phyloP scores from a whole-genome alignment of 2,888 invertebrate species.

The Tineola bisselliella region DNA sequence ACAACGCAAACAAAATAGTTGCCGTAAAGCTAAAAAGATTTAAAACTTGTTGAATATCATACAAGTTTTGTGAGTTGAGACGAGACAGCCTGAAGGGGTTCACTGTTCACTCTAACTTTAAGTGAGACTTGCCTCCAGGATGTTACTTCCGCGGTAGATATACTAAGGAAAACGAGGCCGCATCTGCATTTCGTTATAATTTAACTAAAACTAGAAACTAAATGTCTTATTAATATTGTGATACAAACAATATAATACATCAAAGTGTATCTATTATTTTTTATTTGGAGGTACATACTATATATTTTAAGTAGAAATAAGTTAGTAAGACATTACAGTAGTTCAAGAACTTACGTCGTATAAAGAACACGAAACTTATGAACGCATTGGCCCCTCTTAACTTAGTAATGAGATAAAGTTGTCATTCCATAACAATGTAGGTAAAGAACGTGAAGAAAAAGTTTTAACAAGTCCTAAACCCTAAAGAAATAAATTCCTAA shows the following conservation, averaged over 20 bases:
- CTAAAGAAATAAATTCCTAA: slow-evolving; percentile 9
- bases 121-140: neutral
- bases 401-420: slow-evolving; percentile 11
- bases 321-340: slow-evolving; percentile 13
- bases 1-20: slow-evolving; percentile 1
- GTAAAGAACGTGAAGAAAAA: neutral
- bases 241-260: too few relatives aligned
- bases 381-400: slow-evolving; percentile 11
- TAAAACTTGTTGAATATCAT: slow-evolving; percentile 13
- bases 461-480: slow-evolving; percentile 8
- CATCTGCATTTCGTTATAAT: neutral
- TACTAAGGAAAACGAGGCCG: neutral
- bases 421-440: slow-evolving; percentile 11
- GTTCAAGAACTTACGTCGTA: slow-evolving; percentile 2
- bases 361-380: slow-evolving; percentile 13
- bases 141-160: neutral
- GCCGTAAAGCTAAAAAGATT: neutral
- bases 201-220: too few relatives aligned
- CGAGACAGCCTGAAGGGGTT: neutral
- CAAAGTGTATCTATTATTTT: too few relatives aligned
- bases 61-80: slow-evolving; percentile 20
- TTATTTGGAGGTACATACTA: neutral
- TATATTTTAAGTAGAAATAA: too few relatives aligned
- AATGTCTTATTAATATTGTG: too few relatives aligned
- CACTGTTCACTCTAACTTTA: neutral